These are phyloP conservation scores for Brachionichthys hirsutus DNA, from an alignment of 2,113 vertebrate genomes.

Conservation along the genomic window DNA sequence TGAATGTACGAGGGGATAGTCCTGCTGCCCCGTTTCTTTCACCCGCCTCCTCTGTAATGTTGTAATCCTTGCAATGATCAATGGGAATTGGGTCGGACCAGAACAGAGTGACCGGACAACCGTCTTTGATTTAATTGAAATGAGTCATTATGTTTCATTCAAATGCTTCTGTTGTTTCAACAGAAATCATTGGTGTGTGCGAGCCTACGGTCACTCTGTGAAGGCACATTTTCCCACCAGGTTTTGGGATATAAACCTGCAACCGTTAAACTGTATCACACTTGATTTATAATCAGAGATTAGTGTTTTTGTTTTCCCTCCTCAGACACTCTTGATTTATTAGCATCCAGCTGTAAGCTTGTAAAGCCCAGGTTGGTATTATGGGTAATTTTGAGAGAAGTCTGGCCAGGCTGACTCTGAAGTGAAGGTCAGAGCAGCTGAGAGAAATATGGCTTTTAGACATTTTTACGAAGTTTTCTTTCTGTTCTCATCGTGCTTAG, in stretches of 20 bases:
- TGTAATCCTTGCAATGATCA: no score
- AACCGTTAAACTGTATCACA: neutral
- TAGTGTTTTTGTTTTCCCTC: constrained; percentile 7
- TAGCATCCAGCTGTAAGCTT: constrained; percentile 4
- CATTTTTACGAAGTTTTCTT: constrained; percentile 39
- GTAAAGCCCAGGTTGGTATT: constrained; percentile 5
- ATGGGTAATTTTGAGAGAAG: constrained; percentile 21
- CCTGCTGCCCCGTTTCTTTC: no score
- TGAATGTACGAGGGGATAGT: no score
- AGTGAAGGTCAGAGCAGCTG: constrained; percentile 32
- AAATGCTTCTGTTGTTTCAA: no score
- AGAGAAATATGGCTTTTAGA: constrained; percentile 49
- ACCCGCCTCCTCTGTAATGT: no score
- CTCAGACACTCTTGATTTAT: constrained; percentile 24
- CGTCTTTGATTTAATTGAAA: no score
- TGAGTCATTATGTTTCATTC: no score
- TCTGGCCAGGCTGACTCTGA: constrained; percentile 2
- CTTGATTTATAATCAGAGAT: constrained; percentile 6
- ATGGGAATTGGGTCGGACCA: no score
- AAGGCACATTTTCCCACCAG: constrained; percentile 5
- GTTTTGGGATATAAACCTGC: neutral
- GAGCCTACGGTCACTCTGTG: neutral
- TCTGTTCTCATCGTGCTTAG: constrained; percentile 30
- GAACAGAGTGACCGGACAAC: no score
- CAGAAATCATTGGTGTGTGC: no score